Evolutionary conservation across 2,888 invertebrate species (phyloP).

Genomic region (Ophioninae sp.): DNA sequence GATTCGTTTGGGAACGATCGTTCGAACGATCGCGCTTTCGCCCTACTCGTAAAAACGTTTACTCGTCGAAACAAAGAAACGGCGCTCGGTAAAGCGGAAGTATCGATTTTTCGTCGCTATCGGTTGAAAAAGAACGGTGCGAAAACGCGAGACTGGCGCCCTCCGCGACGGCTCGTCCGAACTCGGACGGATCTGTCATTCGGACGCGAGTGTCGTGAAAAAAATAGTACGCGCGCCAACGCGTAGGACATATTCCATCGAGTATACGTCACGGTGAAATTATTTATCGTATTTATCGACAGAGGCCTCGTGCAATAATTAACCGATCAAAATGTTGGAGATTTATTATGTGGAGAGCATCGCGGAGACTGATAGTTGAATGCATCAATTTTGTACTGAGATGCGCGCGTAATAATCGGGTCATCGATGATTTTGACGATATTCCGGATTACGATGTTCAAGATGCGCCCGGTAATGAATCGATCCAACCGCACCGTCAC

Average conservation of each 20-base stretch:
- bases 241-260: neutral
- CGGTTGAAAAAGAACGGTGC: no score
- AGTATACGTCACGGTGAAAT: neutral
- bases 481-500: neutral
- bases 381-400: slow-evolving; percentile 67
- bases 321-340: slow-evolving; percentile 66
- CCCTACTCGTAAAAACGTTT: no score
- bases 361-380: slow-evolving; percentile 67
- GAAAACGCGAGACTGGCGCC: neutral
- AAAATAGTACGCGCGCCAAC: neutral
- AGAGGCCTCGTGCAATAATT: slow-evolving; percentile 37
- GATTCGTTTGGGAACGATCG: no score
- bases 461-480: slow-evolving; percentile 69
- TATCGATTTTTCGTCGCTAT: no score
- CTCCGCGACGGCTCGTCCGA: neutral
- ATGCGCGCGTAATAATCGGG: slow-evolving; percentile 66
- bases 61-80: no score
- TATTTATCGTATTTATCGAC: slow-evolving; percentile 34
- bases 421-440: slow-evolving; percentile 68
- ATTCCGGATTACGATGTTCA: slow-evolving; percentile 69
- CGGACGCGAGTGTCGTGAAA: slow-evolving; percentile 11
- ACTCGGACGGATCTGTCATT: slow-evolving; percentile 17
- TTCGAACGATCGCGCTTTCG: no score
- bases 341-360: slow-evolving; percentile 69
- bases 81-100: no score